A percentile compares a stretch with the other conserved stretches of the same genome.
Conservation (phyloP, 1,140 invertebrate genomes). For the Pissodes strobi region DNA sequence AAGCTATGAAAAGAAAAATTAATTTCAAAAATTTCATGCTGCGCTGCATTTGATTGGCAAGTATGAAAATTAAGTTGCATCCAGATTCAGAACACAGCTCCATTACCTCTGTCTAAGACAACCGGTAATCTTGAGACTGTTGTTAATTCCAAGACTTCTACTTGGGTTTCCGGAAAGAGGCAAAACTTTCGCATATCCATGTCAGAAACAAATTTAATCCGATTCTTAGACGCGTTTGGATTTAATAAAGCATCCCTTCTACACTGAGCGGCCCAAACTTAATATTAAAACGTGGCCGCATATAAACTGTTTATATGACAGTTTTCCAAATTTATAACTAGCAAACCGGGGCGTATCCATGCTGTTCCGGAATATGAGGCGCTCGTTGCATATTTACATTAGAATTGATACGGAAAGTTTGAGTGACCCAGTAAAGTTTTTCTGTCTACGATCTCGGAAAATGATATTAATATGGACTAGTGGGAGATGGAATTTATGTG, state of each 20-base stretch:
- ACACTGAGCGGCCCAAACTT: slow-evolving; percentile 8
- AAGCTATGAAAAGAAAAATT: no score
- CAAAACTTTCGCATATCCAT: background rate
- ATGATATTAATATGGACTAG: no score
- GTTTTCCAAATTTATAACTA: slow-evolving; percentile 21
- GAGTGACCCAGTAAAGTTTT: background rate
- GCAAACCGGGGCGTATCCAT: background rate
- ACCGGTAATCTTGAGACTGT: no score
- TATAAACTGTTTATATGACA: slow-evolving; percentile 21
- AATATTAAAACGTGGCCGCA: slow-evolving; percentile 14
- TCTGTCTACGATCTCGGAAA: no score
- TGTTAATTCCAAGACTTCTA: no score
- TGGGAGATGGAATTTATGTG: no score
- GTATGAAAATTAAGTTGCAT: no score
- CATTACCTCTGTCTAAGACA: no score
- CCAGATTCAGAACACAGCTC: no score
- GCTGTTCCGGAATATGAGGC: no score
- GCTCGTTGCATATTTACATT: slow-evolving; percentile 13
- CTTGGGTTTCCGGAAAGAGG: background rate
- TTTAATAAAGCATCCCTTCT: background rate
- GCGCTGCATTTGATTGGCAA: no score
- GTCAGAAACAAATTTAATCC: slow-evolving; percentile 8
- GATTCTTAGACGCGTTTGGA: background rate
- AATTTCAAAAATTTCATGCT: no score
- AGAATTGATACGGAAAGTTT: slow-evolving; percentile 23